Evolutionary conservation across 2,113 vertebrate species (phyloP).

Genomic region (Cercocebus atys): DNA sequence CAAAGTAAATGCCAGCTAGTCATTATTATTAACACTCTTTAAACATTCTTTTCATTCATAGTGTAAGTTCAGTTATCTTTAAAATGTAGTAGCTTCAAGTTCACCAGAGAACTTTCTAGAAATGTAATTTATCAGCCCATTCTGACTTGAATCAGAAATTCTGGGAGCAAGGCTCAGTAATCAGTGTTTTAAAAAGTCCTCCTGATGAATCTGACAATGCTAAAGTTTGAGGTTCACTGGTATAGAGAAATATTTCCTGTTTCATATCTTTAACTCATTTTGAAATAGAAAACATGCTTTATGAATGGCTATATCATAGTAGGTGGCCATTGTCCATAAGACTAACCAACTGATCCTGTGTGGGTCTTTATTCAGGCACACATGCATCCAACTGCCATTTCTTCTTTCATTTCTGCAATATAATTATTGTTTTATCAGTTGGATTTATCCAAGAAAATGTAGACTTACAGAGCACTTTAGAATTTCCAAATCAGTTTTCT

Average conservation of each 20-base stretch:
- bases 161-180: neutral
- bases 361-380: neutral
- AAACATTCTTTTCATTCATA: conserved; percentile 9
- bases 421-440: neutral
- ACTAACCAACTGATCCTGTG: neutral
- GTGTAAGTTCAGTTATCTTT: neutral
- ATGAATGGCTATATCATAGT: neutral
- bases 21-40: conserved; percentile 12
- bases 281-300: neutral
- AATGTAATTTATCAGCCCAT: neutral
- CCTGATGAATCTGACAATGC: neutral
- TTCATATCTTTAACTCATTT: neutral
- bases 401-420: neutral
- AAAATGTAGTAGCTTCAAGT: conserved; percentile 12
- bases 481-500: neutral
- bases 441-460: neutral
- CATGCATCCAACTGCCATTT: accelerated
- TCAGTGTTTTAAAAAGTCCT: neutral
- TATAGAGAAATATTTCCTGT: neutral
- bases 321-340: neutral
- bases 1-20: neutral
- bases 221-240: neutral
- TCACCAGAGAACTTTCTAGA: neutral
- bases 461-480: neutral
- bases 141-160: conserved; percentile 31